Evolutionary conservation across 2,113 vertebrate genomes (phyloP), one percentile per base, ranked within the genome.

Genomic region (Coryphaenoides rupestris): DNA sequence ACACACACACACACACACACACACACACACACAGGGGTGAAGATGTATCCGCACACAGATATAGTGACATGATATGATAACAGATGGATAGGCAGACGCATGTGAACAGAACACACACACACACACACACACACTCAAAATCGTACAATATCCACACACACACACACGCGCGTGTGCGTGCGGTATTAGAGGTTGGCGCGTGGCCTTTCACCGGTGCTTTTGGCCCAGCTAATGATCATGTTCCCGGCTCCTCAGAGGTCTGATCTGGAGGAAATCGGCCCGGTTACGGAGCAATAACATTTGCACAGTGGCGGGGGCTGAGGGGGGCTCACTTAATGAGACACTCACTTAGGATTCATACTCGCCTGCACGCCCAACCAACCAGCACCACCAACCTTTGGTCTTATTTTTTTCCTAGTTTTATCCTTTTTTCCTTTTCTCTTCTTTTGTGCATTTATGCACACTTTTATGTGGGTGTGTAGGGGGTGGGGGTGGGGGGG

Each of bases 331-430:
- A 22, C 82, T 89, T 84, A 88, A 87, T 84, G 64, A 80, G 84
- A 82, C 85, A 82, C 85, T 88, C 78, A 84, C 80, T 93, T 93
- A 88, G 89, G 91, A 93, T 91, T 91, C 89, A 82, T 88, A 86
- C 83, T 91, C 91, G 88, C 86, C n/a, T n/a, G n/a, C 86, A 89
- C 88, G 86, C 87, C 90, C 93, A 93, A 92, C 91, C 90, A 92
- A 92, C 92, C 86, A 91, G 72, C 55, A 60, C 40, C 13, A 16
- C 16, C 16, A 13, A 45, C n/a, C 7, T 40, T 40, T 9, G 1
- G 1, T 10, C 28, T 1, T 9, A 10, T 1, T 40, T 40, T 6
- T 10, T 10, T 10, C 28, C 28, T 33, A 5, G 5, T 33, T 33
- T 33, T 7, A 10, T 33, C 13, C 13, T 40, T 40, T 40, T 40